Evolutionary conservation across 1,140 invertebrate species (phyloP).

Genomic region (Eufriesea mexicana): DNA sequence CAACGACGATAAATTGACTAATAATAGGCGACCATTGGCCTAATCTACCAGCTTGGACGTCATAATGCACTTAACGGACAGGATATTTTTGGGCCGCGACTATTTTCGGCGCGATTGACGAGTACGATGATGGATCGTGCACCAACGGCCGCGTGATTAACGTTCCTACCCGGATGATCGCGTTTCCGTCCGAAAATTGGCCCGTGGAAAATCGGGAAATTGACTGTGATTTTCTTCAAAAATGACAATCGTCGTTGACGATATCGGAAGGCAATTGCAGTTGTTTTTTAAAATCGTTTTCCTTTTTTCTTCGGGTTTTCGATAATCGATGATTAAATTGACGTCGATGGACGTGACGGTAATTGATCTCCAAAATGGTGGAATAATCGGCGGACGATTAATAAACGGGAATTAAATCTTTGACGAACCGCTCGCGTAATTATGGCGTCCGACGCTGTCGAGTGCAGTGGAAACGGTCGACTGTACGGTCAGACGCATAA

Average conservation of each 20-base stretch:
- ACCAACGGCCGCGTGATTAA: conserved; percentile 47
- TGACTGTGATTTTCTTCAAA: background rate
- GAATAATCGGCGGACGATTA: background rate
- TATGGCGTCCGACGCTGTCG: accelerated
- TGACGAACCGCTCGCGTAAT: background rate
- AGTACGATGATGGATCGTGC: conserved; percentile 56
- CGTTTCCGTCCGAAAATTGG: conserved; percentile 32
- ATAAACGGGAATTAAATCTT: background rate
- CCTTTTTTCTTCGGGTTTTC: too few relatives aligned
- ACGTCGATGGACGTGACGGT: background rate
- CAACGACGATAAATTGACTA: conserved; percentile 64
- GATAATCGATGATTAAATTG: background rate
- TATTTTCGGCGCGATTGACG: conserved; percentile 64
- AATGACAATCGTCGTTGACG: background rate
- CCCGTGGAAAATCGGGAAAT: background rate
- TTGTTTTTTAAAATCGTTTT: background rate
- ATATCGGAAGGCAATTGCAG: too few relatives aligned
- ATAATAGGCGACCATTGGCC: conserved; percentile 69
- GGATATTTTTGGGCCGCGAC: conserved; percentile 55
- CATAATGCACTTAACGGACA: conserved; percentile 67
- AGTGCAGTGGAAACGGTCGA: background rate
- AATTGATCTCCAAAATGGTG: background rate
- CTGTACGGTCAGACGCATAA: background rate
- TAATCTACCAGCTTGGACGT: conserved; percentile 59
- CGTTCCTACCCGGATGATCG: conserved; percentile 12